Evolutionary conservation across 2,888 invertebrate genomes (phyloP).

Genomic region (Trilocha varians): DNA sequence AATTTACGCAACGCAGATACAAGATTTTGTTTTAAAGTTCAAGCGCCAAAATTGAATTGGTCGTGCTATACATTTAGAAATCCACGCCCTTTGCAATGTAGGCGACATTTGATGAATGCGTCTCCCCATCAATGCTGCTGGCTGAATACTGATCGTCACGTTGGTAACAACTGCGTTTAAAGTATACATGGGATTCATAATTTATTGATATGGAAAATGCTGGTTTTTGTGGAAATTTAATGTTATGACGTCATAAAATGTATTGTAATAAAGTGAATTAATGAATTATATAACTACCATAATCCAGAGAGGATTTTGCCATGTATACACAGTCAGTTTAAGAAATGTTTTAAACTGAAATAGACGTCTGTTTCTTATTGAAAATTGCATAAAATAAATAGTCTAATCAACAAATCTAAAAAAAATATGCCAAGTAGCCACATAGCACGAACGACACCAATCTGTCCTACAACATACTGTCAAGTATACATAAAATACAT

Average conservation of each 20-base stretch:
- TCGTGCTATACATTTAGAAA: constrained; percentile 2
- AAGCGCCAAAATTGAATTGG: background rate
- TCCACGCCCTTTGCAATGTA: constrained; percentile 9
- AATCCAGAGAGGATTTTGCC: too few species aligned
- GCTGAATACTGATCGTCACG: constrained; percentile 7
- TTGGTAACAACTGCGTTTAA: background rate
- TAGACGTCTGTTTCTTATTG: too few species aligned
- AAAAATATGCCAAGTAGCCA: too few species aligned
- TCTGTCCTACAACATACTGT: too few species aligned
- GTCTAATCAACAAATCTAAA: too few species aligned
- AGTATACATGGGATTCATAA: background rate
- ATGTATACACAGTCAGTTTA: too few species aligned
- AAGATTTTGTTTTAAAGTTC: background rate
- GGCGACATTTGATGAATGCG: constrained; percentile 12
- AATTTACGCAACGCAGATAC: background rate
- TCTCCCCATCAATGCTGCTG: constrained; percentile 8
- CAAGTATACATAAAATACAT: too few species aligned
- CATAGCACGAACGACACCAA: too few species aligned
- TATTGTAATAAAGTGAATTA: too few species aligned
- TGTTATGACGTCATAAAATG: background rate
- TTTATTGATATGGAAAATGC: background rate
- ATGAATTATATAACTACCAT: too few species aligned
- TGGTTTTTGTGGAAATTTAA: background rate
- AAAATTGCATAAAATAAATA: too few species aligned
- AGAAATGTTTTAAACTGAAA: too few species aligned